Conservation (phyloP, 2,113 vertebrate species). For the Leptocoma aspasia region DNA sequence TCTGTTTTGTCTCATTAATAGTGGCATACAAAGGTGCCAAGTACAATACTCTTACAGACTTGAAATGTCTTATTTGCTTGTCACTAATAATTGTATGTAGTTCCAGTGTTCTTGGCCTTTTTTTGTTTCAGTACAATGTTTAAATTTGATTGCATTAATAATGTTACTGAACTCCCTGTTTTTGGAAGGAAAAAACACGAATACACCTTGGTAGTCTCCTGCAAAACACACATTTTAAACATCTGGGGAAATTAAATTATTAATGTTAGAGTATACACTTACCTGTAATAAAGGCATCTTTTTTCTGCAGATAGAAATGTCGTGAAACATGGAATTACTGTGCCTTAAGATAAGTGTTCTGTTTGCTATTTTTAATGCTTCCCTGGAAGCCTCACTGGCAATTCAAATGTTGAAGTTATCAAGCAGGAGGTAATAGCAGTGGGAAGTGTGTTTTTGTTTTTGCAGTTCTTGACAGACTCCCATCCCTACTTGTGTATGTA, state of each 20-base stretch:
- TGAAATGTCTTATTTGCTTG: neutral
- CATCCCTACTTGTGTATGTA: neutral
- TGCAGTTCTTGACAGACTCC: slow-evolving; percentile 6
- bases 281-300: neutral
- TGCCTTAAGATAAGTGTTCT: slow-evolving; percentile 8
- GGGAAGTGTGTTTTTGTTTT: slow-evolving; percentile 55
- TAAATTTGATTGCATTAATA: neutral
- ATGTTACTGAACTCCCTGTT: neutral
- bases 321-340: neutral
- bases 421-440: slow-evolving; percentile 34
- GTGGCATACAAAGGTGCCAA: neutral
- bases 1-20: neutral
- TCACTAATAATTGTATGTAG: neutral
- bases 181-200: neutral
- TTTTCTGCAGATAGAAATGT: neutral
- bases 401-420: slow-evolving; percentile 11
- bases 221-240: neutral
- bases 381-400: neutral
- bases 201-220: neutral
- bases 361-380: slow-evolving; percentile 30
- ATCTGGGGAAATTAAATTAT: neutral
- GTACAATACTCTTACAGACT: neutral
- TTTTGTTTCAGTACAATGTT: neutral
- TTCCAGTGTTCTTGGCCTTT: neutral
- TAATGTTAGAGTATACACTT: neutral